Evolutionary conservation across 37 sponge, comb jelly and placozoan genomes (phyloP).

Genomic region (Petrosia ficiformis): DNA sequence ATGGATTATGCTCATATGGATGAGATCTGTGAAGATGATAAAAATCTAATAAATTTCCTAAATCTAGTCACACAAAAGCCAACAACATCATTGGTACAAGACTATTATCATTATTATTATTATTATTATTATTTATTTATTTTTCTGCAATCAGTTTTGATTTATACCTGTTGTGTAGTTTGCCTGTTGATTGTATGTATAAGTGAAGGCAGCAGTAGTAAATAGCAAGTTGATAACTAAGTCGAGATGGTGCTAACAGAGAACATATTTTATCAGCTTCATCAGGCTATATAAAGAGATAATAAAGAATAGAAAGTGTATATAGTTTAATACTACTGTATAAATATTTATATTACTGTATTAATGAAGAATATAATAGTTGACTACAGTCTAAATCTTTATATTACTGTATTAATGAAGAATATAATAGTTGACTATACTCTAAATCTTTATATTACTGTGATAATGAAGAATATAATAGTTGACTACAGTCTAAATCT

Average conservation of each 20-base stretch:
- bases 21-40: neutral
- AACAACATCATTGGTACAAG: no score
- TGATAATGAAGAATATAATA: no score
- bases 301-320: neutral
- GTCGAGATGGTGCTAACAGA: slow-evolving; percentile 9
- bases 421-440: no score
- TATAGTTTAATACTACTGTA: neutral
- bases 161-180: neutral
- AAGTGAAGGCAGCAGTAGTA: slow-evolving; percentile 55
- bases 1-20: slow-evolving; percentile 37
- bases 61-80: no score
- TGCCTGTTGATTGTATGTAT: slow-evolving; percentile 1
- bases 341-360: neutral
- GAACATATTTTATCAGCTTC: slow-evolving; percentile 19
- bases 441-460: no score
- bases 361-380: no score
- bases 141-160: neutral
- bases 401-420: no score
- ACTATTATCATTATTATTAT: no score
- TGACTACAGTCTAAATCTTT: no score
- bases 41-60: no score
- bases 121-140: neutral
- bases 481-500: no score
- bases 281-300: slow-evolving; percentile 8
- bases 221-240: slow-evolving; percentile 43